Conservation (phyloP, 2,113 vertebrate genomes). For the Antidorcas marsupialis region DNA sequence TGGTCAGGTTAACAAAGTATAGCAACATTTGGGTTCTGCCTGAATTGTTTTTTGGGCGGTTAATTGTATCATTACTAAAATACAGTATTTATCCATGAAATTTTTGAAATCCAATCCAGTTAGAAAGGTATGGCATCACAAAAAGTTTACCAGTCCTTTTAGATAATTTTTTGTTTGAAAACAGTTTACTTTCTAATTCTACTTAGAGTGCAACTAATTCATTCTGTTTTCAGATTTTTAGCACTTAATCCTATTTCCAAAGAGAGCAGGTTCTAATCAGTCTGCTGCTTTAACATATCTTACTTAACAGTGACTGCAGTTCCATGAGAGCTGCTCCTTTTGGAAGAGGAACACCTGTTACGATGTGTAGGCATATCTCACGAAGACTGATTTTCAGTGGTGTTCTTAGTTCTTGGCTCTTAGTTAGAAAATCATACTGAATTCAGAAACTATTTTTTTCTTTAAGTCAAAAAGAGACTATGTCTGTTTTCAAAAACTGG, state of each 20-base stretch:
- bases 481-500: neutral
- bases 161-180: neutral
- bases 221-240: neutral
- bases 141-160: neutral
- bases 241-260: neutral
- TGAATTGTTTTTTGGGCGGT: neutral
- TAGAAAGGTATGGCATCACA: neutral
- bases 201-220: neutral
- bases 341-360: neutral
- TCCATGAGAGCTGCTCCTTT: neutral
- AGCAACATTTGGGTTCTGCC: neutral
- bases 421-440: neutral
- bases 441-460: neutral
- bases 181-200: neutral
- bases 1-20: neutral
- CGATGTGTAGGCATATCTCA: neutral
- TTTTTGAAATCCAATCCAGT: slow-evolving; percentile 19
- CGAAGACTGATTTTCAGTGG: neutral
- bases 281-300: neutral
- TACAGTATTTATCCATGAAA: neutral
- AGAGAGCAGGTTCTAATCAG: neutral
- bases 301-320: neutral
- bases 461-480: neutral
- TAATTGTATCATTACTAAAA: slow-evolving; percentile 17
- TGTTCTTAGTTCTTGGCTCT: neutral